Evolutionary conservation across 64 coral and sea anemone species (phyloP).

Genomic region (Montipora efflorescens): DNA sequence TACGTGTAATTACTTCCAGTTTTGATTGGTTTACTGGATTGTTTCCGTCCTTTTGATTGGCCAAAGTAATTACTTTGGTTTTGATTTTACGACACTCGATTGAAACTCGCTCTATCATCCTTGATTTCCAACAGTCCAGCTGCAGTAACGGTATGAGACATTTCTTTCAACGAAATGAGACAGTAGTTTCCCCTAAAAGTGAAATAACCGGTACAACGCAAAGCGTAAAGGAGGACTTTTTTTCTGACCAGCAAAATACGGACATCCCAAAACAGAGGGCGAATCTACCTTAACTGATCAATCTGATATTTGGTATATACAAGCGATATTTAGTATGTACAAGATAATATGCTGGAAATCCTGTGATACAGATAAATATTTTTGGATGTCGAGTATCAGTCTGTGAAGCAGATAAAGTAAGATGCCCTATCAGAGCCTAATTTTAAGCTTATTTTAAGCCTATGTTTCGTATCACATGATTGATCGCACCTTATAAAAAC

Average conservation of each 20-base stretch:
- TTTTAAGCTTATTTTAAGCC: background rate
- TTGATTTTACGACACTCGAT: no score
- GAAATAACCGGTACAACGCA: slow-evolving; percentile 25
- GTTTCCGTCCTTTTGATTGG: no score
- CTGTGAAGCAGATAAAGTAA: slow-evolving; percentile 18
- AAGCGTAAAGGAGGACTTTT: slow-evolving; percentile 18
- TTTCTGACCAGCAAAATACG: slow-evolving; percentile 35
- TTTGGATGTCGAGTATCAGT: background rate
- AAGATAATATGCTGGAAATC: slow-evolving; percentile 25
- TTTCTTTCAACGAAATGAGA: slow-evolving; percentile 55
- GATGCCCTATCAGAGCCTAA: background rate
- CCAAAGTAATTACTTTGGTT: no score
- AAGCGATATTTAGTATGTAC: slow-evolving; percentile 21
- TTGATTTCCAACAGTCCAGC: slow-evolving; percentile 6
- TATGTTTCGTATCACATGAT: background rate
- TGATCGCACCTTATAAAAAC: background rate
- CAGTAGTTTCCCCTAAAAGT: slow-evolving; percentile 29
- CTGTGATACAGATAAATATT: background rate
- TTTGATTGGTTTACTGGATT: no score
- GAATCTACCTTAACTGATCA: background rate
- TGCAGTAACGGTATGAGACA: background rate
- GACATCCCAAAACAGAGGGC: background rate
- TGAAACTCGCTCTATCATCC: background rate
- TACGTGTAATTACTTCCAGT: no score
- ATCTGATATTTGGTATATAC: slow-evolving; percentile 5